Conservation (phyloP, 2,113 vertebrate species). For the Lophura nycthemera region DNA sequence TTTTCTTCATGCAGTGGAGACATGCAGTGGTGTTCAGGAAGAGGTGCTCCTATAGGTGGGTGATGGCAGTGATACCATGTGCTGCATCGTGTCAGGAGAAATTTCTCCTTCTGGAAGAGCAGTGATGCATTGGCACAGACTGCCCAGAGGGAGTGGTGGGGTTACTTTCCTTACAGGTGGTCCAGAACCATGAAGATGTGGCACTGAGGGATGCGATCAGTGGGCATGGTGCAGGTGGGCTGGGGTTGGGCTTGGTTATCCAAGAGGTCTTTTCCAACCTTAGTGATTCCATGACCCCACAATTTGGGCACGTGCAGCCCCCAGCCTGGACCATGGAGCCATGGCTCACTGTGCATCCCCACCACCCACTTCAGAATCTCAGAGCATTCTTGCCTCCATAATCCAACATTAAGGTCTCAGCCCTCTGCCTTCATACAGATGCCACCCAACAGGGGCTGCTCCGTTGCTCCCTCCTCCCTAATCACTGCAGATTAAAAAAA, state of each 20-base stretch:
- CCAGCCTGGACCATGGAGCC: not conserved
- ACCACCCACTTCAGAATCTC: not conserved
- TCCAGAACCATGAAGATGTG: no score
- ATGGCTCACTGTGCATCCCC: not conserved
- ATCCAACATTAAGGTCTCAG: not conserved
- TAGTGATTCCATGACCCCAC: no score
- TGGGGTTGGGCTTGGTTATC: no score
- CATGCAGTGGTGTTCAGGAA: not conserved
- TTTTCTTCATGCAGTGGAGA: not conserved
- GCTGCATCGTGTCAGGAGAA: not conserved
- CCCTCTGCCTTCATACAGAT: not conserved
- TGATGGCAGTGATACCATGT: fast-evolving
- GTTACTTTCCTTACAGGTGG: no score
- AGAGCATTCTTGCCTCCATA: not conserved
- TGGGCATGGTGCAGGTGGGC: no score
- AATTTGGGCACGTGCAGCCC: not conserved
- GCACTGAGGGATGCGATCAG: no score
- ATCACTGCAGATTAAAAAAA: conserved; percentile 63
- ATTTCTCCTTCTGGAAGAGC: no score
- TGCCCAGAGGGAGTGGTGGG: no score
- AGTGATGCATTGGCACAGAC: no score
- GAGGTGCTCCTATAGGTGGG: not conserved
- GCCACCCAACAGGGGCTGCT: not conserved
- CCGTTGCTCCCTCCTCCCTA: not conserved
- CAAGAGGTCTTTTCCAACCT: no score